Base-by-base conservation (phyloP, 2,113 vertebrate species). In the Typhlomys cinereus region DNA sequence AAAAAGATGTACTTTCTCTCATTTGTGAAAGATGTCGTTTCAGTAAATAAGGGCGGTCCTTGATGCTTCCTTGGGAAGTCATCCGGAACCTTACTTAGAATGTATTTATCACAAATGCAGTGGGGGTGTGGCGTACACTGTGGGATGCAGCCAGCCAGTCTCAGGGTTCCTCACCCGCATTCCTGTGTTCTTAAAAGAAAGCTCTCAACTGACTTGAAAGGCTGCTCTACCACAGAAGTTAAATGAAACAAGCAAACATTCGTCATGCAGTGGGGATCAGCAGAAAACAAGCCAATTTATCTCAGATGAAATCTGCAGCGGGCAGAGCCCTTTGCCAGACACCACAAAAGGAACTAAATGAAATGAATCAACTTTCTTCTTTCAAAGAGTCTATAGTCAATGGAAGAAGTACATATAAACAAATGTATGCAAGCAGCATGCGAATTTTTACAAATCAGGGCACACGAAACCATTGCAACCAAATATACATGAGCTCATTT, bases 1-100 rank as follows among this genome's bases (percentile, higher is more conserved):
- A 88, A 95, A 54, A 21, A 52, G 23, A 34, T 81, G 87, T 79
- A 23, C 41, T 93, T 94, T 57, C 91, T 90, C 74, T 86, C 25
- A 94, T 76, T 88, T 91, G 48, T 70, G 78, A 92, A 94, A 94
- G 81, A 27, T 25, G 52, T 9, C 23, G 69, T 10, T 41, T 78
- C 64, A 64, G 29, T 70, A 96, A 95, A 94, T 69, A 78, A 20
- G 66, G 13, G 29, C 75, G 23, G 27, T 29, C 20, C 46, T 52
- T 79, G 39, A 67, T 7, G 39, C 83, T 80, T 94, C 50, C 41
- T 57, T n/a, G 29, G 29, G 11, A 95, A 92, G 75, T n/a, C 62
- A 78, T 67, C n/a, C 34, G 85, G 80, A 93, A 54, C 13, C 44
- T 81, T 73, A 61, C 71, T 87, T 80, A 78, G n/a, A n/a, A n/a